Percentiles rank a stretch among this genome's conserved stretches.
Evolutionary conservation across 2,113 vertebrate genomes (phyloP).

Genomic region (Tachycineta bicolor): DNA sequence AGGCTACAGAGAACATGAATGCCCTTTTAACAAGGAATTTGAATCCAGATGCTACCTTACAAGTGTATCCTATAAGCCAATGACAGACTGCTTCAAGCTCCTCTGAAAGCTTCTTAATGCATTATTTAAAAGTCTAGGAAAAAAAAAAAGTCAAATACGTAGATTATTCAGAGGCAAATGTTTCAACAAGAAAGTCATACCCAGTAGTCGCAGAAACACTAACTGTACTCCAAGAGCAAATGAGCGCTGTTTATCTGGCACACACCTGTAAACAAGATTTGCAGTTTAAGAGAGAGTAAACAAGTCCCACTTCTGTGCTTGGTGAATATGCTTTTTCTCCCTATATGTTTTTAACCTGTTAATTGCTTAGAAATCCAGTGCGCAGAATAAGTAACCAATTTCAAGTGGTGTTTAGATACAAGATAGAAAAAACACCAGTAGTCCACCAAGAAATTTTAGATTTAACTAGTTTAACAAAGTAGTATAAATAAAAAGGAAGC

Average conservation of each 20-base stretch:
- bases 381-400: neutral
- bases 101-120: neutral
- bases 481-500: neutral
- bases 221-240: conserved; percentile 77
- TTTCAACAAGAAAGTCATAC: conserved; percentile 47
- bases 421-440: neutral
- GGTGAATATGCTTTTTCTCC: neutral
- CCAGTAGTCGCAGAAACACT: conserved; percentile 70
- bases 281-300: neutral
- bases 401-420: neutral
- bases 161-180: neutral
- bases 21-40: neutral
- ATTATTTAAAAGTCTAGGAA: neutral
- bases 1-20: neutral
- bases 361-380: neutral
- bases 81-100: neutral
- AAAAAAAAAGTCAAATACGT: neutral
- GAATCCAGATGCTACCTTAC: neutral
- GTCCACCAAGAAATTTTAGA: neutral
- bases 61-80: neutral
- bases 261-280: conserved; percentile 69
- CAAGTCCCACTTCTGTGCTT: neutral
- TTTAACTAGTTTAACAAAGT: neutral
- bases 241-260: conserved; percentile 72
- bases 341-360: neutral